Percentiles rank a stretch among this genome's conserved stretches.
Evolutionary conservation across 2,888 invertebrate species (phyloP).

Genomic region (Adelphocoris suturalis): DNA sequence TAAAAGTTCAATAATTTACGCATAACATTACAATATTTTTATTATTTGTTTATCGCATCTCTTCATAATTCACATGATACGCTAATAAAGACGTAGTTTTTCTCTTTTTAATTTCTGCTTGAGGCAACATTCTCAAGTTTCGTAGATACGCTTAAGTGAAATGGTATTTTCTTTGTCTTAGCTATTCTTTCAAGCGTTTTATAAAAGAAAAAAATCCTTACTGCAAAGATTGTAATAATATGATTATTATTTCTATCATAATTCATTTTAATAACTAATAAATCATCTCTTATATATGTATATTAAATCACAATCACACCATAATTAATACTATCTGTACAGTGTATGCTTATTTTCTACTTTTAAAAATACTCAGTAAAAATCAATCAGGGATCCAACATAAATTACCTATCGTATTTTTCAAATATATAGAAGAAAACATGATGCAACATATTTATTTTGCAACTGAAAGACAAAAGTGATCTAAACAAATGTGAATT

Average conservation of each 20-base stretch:
- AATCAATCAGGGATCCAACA: not conserved
- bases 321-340: constrained; percentile 51
- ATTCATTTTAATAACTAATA: constrained; percentile 1
- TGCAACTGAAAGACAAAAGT: not conserved
- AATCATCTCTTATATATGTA: not conserved
- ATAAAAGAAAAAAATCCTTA: not conserved
- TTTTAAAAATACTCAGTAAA: constrained; percentile 35
- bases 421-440: too few species aligned
- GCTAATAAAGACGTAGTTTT: not conserved
- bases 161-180: too few species aligned
- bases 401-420: too few species aligned
- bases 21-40: constrained; percentile 18
- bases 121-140: not conserved
- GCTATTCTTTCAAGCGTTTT: not conserved
- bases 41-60: not conserved
- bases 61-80: not conserved
- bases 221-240: not conserved
- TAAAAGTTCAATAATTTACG: not conserved
- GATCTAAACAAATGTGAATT: not conserved
- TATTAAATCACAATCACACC: constrained; percentile 38
- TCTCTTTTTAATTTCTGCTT: not conserved
- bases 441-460: too few species aligned
- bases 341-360: constrained; percentile 21
- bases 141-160: not conserved
- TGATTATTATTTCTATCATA: not conserved